Base-by-base conservation (phyloP, 2,888 invertebrate genomes). In the Aphodius sticticus region DNA sequence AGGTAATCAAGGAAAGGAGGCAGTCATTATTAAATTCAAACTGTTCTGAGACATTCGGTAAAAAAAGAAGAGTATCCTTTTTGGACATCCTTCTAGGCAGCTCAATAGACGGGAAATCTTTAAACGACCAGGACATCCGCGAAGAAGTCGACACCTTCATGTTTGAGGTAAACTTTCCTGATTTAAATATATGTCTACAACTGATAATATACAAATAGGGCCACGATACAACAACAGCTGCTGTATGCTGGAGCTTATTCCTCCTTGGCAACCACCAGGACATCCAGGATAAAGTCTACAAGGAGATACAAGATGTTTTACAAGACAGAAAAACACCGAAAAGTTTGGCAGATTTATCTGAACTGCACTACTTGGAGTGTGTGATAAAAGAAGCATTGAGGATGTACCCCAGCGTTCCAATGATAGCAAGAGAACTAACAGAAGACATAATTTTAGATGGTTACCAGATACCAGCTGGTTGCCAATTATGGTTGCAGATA, bases 121-220 rank as follows among this genome's bases (percentile, higher is more conserved):
- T 83, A 6, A 87, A 88, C 80, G 82, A 84, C 37, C 2, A 26
- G 26, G 88, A 89, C 71, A 86, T 89, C 38, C 83, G 88, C 79
- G 88, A 89, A 82, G 89, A 89, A 84, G 88, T 89, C 2, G 89
- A 89, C 80, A 89, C 89, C 0, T 89, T 89, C 81, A 89, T 89
- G 88, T 89, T 89, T 26, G 80, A 78, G 38, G 79, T n/a, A n/a
- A n/a, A n/a, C n/a, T n/a, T n/a, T n/a, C n/a, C n/a, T n/a, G n/a
- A n/a, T n/a, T n/a, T n/a, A n/a, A n/a, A n/a, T n/a, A n/a, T n/a
- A n/a, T 79, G 71, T 15, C 69, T 37, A 37, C n/a, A 16, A 26
- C 36, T 53, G 1, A 26, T 26, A 71, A 82, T 77, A 83, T 84
- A 76, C 83, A 69, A 69, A 69, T 79, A 89, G 88, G 89, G 89